A percentile compares a stretch with the other conserved stretches of the same genome.
These are phyloP conservation scores for Oophaga pumilio DNA, from an alignment of 2,113 vertebrate genomes.

Conservation along the genomic window DNA sequence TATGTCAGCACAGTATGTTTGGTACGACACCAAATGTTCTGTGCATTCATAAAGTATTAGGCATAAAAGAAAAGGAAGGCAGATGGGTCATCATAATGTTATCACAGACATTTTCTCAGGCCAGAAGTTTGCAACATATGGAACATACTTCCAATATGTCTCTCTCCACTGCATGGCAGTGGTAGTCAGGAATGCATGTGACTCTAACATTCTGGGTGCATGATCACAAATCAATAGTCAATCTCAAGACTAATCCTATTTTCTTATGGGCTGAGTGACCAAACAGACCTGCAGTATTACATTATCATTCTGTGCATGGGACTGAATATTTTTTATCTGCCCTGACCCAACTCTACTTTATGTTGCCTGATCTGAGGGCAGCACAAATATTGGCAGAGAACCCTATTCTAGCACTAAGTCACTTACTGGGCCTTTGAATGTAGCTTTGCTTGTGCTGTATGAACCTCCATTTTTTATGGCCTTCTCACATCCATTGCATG, in stretches of 20 bases:
- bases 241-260: background rate
- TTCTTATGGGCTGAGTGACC: background rate
- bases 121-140: constrained; percentile 26
- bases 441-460: no score
- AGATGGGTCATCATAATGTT: constrained; percentile 6
- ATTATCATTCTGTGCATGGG: no score
- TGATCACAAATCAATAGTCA: background rate
- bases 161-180: background rate
- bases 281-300: background rate
- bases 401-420: no score
- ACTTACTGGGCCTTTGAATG: no score
- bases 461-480: no score
- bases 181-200: background rate
- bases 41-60: constrained; percentile 9
- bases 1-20: constrained; percentile 23
- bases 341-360: no score
- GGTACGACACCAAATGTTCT: background rate
- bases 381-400: no score
- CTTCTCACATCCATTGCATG: no score
- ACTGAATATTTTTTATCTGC: no score
- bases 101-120: constrained; percentile 1
- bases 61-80: background rate
- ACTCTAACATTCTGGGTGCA: background rate
- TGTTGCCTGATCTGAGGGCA: no score
- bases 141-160: background rate